Percentiles rank a stretch among this genome's conserved stretches.
These are phyloP conservation scores for Serilophus lunatus DNA, from an alignment of 2,113 vertebrate species.

Conservation along the genomic window DNA sequence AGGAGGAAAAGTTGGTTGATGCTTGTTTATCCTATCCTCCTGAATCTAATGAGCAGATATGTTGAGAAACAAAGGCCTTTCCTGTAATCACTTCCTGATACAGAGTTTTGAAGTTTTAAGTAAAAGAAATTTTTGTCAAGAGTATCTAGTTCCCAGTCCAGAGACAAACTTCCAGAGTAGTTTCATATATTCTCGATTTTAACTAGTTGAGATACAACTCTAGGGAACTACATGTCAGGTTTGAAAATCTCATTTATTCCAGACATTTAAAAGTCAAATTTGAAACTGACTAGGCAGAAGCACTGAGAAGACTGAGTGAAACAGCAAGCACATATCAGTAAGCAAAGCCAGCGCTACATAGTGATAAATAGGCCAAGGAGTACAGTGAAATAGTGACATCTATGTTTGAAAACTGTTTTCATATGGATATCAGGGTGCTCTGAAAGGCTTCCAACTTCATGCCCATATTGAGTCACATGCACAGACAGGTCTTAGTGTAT, in stretches of 20 bases:
- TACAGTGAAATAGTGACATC: conserved; percentile 32
- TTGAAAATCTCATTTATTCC: not conserved
- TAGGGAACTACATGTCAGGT: not conserved
- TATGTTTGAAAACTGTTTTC: conserved; percentile 6
- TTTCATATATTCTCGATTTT: not conserved
- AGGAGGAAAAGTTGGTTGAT: not conserved
- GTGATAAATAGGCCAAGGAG: fast-evolving
- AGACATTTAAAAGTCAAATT: not conserved
- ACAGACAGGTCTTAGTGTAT: not conserved
- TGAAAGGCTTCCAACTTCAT: not conserved
- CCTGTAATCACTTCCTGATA: not conserved
- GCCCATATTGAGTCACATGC: fast-evolving
- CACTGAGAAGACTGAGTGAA: not conserved
- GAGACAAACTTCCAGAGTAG: not conserved
- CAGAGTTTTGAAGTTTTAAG: not conserved
- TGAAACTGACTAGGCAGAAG: not conserved
- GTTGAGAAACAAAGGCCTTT: not conserved
- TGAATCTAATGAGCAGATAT: not conserved
- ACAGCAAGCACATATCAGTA: not conserved
- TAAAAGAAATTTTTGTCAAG: not conserved
- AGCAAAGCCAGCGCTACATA: not conserved
- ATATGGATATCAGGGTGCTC: not conserved
- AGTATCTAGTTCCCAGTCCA: not conserved
- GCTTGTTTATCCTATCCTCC: not conserved
- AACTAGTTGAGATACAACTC: not conserved